Conservation (phyloP, 1,140 invertebrate species). For the Coboldia fuscipes region DNA sequence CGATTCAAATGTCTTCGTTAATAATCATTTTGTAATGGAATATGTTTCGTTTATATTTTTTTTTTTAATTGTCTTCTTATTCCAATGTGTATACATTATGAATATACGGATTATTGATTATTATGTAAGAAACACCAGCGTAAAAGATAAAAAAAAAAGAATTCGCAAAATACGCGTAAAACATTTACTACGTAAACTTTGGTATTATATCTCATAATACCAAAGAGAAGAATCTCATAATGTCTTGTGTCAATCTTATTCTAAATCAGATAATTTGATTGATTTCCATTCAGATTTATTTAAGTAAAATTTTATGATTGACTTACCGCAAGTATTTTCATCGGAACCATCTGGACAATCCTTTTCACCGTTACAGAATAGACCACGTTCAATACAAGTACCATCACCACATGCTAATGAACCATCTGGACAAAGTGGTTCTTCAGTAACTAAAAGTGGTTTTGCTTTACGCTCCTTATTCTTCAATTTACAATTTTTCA, state of each 20-base stretch:
- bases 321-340: constrained; percentile 79
- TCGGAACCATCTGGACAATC: constrained; percentile 78
- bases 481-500: constrained; percentile 83
- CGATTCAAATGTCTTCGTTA: too few relatives aligned
- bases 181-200: too few relatives aligned
- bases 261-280: neutral
- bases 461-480: constrained; percentile 78
- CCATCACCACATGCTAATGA: constrained; percentile 71
- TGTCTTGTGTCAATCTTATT: too few relatives aligned
- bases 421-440: constrained; percentile 74
- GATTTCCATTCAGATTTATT: constrained; percentile 1
- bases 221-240: too few relatives aligned
- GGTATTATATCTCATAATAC: too few relatives aligned
- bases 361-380: constrained; percentile 86
- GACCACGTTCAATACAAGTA: constrained; percentile 64
- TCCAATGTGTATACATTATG: too few relatives aligned
- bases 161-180: too few relatives aligned
- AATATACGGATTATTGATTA: neutral
- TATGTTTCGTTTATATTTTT: too few relatives aligned
- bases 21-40: too few relatives aligned
- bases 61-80: too few relatives aligned
- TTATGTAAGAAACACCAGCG: neutral
- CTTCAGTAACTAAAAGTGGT: constrained; percentile 73
- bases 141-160: too few relatives aligned
- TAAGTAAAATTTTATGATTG: neutral